Conservation (phyloP, 2,888 invertebrate species). For the Phytoseiulus persimilis region DNA sequence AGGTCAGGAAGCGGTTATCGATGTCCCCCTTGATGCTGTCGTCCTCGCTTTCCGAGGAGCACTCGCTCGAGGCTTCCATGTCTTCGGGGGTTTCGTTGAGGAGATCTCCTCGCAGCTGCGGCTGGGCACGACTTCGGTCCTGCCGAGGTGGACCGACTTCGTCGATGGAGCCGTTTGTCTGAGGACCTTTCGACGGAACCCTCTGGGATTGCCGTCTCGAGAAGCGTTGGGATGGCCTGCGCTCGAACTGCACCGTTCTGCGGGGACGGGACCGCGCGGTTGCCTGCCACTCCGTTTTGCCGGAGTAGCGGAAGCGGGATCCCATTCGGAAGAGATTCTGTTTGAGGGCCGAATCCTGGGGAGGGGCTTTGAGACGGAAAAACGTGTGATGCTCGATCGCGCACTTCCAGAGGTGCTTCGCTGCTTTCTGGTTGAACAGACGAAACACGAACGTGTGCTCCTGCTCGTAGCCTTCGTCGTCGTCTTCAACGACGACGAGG, state of each 20-base stretch:
- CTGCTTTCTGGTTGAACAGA: constrained; percentile 52
- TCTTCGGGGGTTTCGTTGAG: constrained; percentile 18
- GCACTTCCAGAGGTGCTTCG: constrained; percentile 57
- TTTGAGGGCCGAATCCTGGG: constrained; percentile 44
- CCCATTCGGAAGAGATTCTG: constrained; percentile 54
- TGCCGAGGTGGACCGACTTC: not conserved
- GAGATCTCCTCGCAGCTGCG: not conserved
- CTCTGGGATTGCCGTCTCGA: constrained; percentile 70
- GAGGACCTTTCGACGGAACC: not conserved
- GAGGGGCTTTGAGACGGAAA: constrained; percentile 51
- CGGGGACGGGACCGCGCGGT: constrained; percentile 55
- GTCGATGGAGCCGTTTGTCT: not conserved
- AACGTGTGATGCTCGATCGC: constrained; percentile 56
- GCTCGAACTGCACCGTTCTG: constrained; percentile 60
- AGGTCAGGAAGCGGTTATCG: not conserved
- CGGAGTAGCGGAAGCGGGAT: constrained; percentile 55
- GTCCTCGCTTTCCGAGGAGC: constrained; percentile 21
- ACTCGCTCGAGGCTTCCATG: constrained; percentile 33
- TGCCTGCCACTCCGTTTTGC: constrained; percentile 95
- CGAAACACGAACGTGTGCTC: constrained; percentile 56
- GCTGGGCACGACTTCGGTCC: not conserved
- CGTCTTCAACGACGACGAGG: constrained; percentile 54
- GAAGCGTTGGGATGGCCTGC: constrained; percentile 90
- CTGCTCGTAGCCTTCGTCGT: constrained; percentile 52
- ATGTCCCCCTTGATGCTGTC: not conserved